Percentiles rank a stretch among this genome's conserved stretches.
These are phyloP conservation scores for Amblyraja radiata DNA, from an alignment of 2,797 vertebrate species.

Conservation along the genomic window DNA sequence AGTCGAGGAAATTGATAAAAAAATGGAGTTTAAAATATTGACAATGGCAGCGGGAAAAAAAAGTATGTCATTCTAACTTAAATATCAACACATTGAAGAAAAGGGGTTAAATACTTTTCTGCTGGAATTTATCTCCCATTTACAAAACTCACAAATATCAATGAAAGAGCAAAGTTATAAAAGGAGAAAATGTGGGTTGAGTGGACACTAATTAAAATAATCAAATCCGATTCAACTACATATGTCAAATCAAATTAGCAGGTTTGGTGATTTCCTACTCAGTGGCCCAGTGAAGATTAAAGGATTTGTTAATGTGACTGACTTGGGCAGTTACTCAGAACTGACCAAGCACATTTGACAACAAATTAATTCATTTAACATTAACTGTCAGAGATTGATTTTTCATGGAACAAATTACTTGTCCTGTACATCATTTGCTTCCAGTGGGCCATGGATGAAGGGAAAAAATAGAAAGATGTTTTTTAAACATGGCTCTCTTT, in stretches of 20 bases:
- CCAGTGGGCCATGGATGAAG: conserved; percentile 51
- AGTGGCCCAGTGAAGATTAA: conserved; percentile 92
- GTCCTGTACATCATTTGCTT: conserved; percentile 71
- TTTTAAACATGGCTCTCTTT: background rate
- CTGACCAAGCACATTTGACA: conserved; percentile 85
- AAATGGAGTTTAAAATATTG: background rate
- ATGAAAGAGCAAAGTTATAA: conserved; percentile 41
- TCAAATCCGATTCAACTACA: conserved; percentile 87
- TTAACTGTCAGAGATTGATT: conserved; percentile 85
- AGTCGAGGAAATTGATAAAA: background rate
- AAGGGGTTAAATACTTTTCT: background rate
- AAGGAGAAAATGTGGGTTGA: conserved; percentile 65
- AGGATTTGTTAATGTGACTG: conserved; percentile 96
- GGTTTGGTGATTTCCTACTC: conserved; percentile 84
- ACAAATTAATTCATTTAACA: conserved; percentile 94
- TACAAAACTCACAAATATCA: conserved; percentile 29
- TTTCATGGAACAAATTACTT: conserved; percentile 67
- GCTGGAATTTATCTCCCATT: background rate
- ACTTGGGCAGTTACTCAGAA: conserved; percentile 82
- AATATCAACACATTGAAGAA: conserved; percentile 10
- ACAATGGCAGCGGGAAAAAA: background rate
- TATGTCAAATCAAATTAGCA: conserved; percentile 91
- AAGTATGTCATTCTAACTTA: background rate
- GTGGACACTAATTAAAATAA: conserved; percentile 96
- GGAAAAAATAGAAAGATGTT: conserved; percentile 14